These are phyloP conservation scores for Hipparchia sbordonii DNA, from an alignment of 2,888 invertebrate genomes.

Conservation along the genomic window DNA sequence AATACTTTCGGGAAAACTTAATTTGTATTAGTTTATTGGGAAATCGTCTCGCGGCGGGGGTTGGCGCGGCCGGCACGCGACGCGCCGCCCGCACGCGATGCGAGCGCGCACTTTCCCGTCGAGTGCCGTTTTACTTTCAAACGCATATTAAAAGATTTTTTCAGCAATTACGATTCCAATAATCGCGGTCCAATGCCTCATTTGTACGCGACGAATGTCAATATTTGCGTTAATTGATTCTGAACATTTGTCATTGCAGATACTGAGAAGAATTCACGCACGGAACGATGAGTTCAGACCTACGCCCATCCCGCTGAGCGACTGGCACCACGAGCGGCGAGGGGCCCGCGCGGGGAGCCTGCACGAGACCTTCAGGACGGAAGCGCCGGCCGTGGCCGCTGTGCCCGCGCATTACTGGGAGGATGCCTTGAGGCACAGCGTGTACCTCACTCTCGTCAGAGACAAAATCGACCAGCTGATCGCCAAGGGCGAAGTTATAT, in stretches of 20 bases:
- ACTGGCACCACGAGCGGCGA: slow-evolving; percentile 59
- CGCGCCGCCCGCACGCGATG: slow-evolving; percentile 65
- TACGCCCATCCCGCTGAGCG: slow-evolving; percentile 70
- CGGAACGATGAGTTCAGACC: slow-evolving; percentile 67
- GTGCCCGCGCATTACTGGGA: slow-evolving; percentile 84
- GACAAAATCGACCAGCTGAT: slow-evolving; percentile 81
- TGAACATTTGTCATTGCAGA: slow-evolving; percentile 55
- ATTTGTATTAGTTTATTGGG: slow-evolving; percentile 68
- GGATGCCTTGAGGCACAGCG: slow-evolving; percentile 86
- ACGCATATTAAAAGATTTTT: slow-evolving; percentile 70
- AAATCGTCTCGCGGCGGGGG: slow-evolving; percentile 58
- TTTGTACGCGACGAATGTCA: slow-evolving; percentile 35
- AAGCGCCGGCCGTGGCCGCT: slow-evolving; percentile 49
- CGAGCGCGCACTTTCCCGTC: slow-evolving; percentile 71
- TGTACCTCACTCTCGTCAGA: slow-evolving; percentile 84
- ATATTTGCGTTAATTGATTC: slow-evolving; percentile 25
- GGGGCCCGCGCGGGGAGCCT: slow-evolving; percentile 53
- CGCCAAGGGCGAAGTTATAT: slow-evolving; percentile 59
- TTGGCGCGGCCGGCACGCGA: slow-evolving; percentile 55
- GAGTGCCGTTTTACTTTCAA: slow-evolving; percentile 77
- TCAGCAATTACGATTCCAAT: slow-evolving; percentile 40
- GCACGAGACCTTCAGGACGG: slow-evolving; percentile 57
- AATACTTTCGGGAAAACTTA: slow-evolving; percentile 46
- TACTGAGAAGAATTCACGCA: slow-evolving; percentile 57
- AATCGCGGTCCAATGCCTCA: slow-evolving; percentile 28